A percentile compares a stretch with the other conserved stretches of the same genome.
These are phyloP conservation scores for Anticlea derivata DNA, from an alignment of 2,888 invertebrate genomes.

Conservation along the genomic window DNA sequence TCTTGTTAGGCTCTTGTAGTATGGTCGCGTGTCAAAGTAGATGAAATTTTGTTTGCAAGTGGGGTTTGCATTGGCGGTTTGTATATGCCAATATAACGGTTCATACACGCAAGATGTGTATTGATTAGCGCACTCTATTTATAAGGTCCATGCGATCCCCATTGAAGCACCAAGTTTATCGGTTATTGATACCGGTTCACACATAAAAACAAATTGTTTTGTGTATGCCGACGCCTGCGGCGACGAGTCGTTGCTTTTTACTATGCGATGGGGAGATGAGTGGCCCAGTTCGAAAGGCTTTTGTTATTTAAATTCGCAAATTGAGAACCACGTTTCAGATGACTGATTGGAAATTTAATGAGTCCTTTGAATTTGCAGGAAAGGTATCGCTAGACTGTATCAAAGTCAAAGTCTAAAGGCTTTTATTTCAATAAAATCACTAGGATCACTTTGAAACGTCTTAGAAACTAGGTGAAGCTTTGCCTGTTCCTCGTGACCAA, in stretches of 20 bases:
- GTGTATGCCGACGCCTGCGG: constrained; percentile 33
- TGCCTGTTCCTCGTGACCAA: no score
- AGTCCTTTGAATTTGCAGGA: no score
- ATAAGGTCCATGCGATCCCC: constrained; percentile 12
- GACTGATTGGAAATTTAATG: constrained; percentile 13
- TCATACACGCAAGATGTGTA: not conserved
- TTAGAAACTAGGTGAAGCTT: no score
- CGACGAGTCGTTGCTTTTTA: constrained; percentile 25
- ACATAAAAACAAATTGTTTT: constrained; percentile 55
- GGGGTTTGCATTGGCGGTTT: no score
- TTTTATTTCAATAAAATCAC: no score
- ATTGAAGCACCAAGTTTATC: constrained; percentile 38
- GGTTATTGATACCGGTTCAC: constrained; percentile 50
- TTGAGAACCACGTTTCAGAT: constrained; percentile 6
- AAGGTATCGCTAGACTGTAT: no score
- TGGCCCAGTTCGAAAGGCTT: constrained; percentile 18
- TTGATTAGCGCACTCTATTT: not conserved
- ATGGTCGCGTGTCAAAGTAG: no score
- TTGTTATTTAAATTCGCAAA: constrained; percentile 22
- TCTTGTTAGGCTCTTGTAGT: no score
- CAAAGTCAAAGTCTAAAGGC: no score
- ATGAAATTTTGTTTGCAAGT: no score
- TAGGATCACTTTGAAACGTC: no score
- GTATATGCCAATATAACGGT: not conserved
- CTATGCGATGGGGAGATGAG: constrained; percentile 17